Conservation (phyloP, 1,140 invertebrate genomes). For the Bicyclus anynana region DNA sequence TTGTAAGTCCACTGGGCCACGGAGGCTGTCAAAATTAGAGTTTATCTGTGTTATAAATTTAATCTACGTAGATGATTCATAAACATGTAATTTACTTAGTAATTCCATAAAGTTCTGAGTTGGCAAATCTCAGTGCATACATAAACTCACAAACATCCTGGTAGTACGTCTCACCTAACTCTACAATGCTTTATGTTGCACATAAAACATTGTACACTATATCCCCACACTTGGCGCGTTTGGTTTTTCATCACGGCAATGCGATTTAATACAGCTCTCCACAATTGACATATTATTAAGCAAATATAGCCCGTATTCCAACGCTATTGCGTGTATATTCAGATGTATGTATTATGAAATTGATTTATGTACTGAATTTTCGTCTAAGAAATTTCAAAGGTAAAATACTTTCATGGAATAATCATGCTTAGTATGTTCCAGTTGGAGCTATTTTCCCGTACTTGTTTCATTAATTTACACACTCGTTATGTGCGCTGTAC, state of each 20-base stretch:
- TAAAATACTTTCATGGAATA: neutral
- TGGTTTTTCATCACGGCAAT: constrained; percentile 20
- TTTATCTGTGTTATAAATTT: no score
- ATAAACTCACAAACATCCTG: constrained; percentile 7
- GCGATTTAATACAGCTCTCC: constrained; percentile 9
- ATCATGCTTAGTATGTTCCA: neutral
- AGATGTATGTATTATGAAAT: neutral
- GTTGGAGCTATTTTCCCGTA: neutral
- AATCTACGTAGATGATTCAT: no score
- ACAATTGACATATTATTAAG: neutral
- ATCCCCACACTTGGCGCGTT: constrained; percentile 17
- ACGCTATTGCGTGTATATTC: neutral
- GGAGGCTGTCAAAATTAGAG: no score
- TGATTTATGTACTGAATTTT: neutral
- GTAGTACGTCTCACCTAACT: constrained; percentile 1
- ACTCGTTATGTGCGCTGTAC: neutral
- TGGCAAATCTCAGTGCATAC: neutral
- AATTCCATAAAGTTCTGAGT: no score
- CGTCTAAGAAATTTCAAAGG: neutral
- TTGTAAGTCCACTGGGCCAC: no score
- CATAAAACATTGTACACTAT: constrained; percentile 12
- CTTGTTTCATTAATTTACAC: constrained; percentile 1
- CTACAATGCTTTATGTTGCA: neutral
- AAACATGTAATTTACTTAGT: no score
- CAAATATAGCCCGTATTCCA: neutral